Evolutionary conservation across 2,113 vertebrate genomes (phyloP).

Genomic region (Corythaixoides concolor): DNA sequence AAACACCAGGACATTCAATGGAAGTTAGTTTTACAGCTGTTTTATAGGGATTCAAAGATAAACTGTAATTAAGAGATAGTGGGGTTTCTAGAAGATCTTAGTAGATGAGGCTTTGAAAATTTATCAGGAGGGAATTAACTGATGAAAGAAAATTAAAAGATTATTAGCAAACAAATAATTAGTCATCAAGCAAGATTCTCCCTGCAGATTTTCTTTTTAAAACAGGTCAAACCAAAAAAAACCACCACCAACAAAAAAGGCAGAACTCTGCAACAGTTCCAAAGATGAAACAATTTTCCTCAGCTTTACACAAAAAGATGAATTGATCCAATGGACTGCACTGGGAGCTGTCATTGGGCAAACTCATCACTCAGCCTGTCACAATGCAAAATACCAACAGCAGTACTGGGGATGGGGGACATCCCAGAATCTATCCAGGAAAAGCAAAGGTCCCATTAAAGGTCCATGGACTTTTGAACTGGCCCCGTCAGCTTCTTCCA

Average conservation of each 20-base stretch:
- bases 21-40: slow-evolving; percentile 3
- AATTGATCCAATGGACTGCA: background rate
- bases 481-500: background rate
- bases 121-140: slow-evolving; percentile 38
- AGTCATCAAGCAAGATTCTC: slow-evolving; percentile 36
- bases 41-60: slow-evolving; percentile 41
- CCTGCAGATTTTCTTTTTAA: background rate
- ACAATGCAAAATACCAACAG: background rate
- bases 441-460: background rate
- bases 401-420: background rate
- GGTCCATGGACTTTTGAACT: too few species aligned
- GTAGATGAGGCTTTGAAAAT: slow-evolving; percentile 49
- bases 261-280: background rate
- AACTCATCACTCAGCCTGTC: background rate
- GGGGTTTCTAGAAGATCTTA: slow-evolving; percentile 44
- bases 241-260: background rate
- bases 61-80: slow-evolving; percentile 42
- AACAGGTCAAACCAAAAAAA: background rate
- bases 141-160: slow-evolving; percentile 54
- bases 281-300: background rate
- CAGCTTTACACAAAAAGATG: background rate
- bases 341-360: background rate
- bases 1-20: background rate
- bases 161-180: slow-evolving; percentile 55
- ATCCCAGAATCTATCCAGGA: background rate